Evolutionary conservation across 2,113 vertebrate species (phyloP), one percentile per base, ranked within the genome.

Genomic region (Potamarius usumacintae): DNA sequence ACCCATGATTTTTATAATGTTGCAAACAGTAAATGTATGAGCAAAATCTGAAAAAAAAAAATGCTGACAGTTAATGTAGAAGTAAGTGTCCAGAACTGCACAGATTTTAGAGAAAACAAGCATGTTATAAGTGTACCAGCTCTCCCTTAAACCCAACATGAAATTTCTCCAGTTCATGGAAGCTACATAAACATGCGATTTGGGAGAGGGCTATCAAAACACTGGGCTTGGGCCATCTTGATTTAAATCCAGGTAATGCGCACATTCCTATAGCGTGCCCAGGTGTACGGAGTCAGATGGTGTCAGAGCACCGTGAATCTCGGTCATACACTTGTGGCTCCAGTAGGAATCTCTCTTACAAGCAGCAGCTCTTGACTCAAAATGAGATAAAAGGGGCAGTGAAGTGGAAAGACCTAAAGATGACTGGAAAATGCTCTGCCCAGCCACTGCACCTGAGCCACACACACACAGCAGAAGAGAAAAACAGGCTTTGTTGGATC

Each of bases 341-440:
- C 63, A 71, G 62, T 67, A 65, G 65, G 74, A 69, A 84, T 52
- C 63, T 58, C 69, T 71, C 55, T 87, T n/a, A 63, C 71, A 52
- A 82, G 55, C 50, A 60, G 18, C 52, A 85, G 82, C 18, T 55
- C 57, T 89, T 89, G 63, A 87, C 88, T 89, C 83, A 81, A 63
- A 67, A 83, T 30, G 86, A 89, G 86, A 89, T 90, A 86, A 90
- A 89, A 76, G 48, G 69, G 63, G n/a, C 30, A 48, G 83, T 82
- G 76, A 86, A 83, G 78, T 81, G 86, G 79, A 90, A 87, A 84
- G 90, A 87, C 53, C 88, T 74, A 83, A 87, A 87, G 79, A 85
- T 86, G 72, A 87, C 62, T 17, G 12, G 83, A 87, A 89, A 87
- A 86, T 84, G 82, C 74, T 90, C 57, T 7, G 76, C 27, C 87